These are phyloP conservation scores for Cheilosia soror DNA, from an alignment of 2,888 invertebrate species.

Conservation along the genomic window DNA sequence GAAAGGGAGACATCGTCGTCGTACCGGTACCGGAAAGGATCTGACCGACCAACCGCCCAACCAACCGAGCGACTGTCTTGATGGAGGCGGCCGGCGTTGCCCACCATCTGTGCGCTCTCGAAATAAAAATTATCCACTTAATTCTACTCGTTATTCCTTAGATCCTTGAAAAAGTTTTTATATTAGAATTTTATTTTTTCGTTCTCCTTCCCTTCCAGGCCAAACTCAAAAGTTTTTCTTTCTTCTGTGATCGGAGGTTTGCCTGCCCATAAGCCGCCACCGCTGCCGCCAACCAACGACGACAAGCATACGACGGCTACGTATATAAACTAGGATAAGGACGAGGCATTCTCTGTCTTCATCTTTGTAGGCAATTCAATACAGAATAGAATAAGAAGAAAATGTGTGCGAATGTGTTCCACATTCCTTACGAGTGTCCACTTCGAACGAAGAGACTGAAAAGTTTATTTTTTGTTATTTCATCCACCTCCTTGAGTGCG, in stretches of 20 bases:
- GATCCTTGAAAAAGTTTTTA: constrained; percentile 76
- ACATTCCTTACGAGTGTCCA: constrained; percentile 72
- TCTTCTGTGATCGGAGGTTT: constrained; percentile 25
- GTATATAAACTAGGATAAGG: constrained; percentile 68
- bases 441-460: constrained; percentile 65
- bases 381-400: not conserved
- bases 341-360: constrained; percentile 54
- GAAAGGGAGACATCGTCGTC: constrained; percentile 21
- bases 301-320: not conserved
- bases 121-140: constrained; percentile 77
- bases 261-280: constrained; percentile 6
- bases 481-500: constrained; percentile 25
- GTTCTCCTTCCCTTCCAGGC: constrained; percentile 4
- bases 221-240: constrained; percentile 66
- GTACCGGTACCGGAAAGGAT: constrained; percentile 39
- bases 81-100: constrained; percentile 34
- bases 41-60: constrained; percentile 9
- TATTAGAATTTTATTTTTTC: constrained; percentile 68
- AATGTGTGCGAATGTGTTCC: constrained; percentile 65
- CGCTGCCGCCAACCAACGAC: not conserved
- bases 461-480: constrained; percentile 32
- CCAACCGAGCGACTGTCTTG: constrained; percentile 36
- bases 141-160: constrained; percentile 76
- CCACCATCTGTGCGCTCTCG: constrained; percentile 66
- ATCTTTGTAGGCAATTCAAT: constrained; percentile 64